Evolutionary conservation across 2,113 vertebrate genomes (phyloP), one percentile per base, ranked within the genome.

Genomic region (Bagarius yarrelli): DNA sequence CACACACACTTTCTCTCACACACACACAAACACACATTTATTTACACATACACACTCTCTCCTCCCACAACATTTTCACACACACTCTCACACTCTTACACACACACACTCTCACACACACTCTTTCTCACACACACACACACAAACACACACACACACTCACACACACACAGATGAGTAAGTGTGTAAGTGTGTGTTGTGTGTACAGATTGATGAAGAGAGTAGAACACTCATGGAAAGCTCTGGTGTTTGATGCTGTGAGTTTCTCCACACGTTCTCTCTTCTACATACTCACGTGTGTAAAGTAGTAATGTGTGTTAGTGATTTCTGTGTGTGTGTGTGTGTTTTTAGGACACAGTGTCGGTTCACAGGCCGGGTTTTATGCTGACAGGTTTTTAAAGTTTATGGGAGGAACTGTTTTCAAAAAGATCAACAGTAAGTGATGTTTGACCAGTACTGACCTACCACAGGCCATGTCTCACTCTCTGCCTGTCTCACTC

Each of bases 151-250:
- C 3, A 18, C 5, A 63, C 4, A 19, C 12, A 3, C 3, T 21
- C 4, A 23, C 2, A 66, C 36, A 16, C 63, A 67, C 19, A 52
- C 23, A 18, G 23, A 40, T 77, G 75, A 64, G 47, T 19, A 21
- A 16, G 52, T 53, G 59, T 21, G 66, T 27, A 13, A 16, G 15
- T 52, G 1, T 60, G 23, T 64, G 23, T 55, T 40, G 84, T 84
- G 47, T 50, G 18, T 64, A 83, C 88, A 98, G 97, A 85, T 94
- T 99, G 79, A 95, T 99, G 85, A 99, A 99, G 91, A 99, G 96
- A 70, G 87, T 99, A 88, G 97, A 99, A 81, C 97, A 99, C 91
- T 99, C 97, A 40, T 99, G 97, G 97, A 99, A 99, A 91, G 95
- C 97, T 81, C 95, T 98, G 47, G 95, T 99, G 60, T 94, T 98